Evolutionary conservation across 2,797 vertebrate genomes (phyloP).

Genomic region (Cirrhinus mrigala): DNA sequence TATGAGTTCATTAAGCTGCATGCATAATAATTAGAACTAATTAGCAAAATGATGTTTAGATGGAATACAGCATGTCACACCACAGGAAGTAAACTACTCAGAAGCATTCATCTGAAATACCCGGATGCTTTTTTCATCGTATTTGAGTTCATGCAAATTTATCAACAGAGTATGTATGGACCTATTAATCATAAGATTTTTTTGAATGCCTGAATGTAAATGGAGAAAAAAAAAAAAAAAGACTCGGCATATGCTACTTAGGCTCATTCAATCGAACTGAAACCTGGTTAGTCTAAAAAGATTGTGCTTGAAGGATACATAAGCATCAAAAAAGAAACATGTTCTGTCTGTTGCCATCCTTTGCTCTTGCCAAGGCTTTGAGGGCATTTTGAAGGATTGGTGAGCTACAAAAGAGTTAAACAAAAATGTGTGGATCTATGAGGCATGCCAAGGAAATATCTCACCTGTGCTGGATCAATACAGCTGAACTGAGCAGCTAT

Average conservation of each 20-base stretch:
- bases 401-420: slow-evolving; percentile 14
- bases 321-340: not conserved
- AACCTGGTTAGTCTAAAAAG: not conserved
- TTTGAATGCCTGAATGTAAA: not conserved
- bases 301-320: not conserved
- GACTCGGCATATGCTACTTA: not conserved
- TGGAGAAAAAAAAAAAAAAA: not conserved
- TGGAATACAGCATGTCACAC: not conserved
- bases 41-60: slow-evolving; percentile 4
- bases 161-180: not conserved
- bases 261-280: not conserved
- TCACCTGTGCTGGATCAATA: slow-evolving; percentile 42
- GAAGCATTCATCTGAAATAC: not conserved
- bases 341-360: not conserved
- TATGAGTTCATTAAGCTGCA: not conserved
- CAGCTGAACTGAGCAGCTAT: not conserved
- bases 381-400: not conserved
- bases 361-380: not conserved
- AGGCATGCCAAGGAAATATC: slow-evolving; percentile 26
- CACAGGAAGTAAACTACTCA: not conserved
- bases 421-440: slow-evolving; percentile 23
- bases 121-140: not conserved
- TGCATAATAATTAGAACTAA: slow-evolving; percentile 17
- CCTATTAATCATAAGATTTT: not conserved
- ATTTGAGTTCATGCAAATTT: not conserved